Conservation (phyloP, 2,113 vertebrate species). For the Pipa parva region DNA sequence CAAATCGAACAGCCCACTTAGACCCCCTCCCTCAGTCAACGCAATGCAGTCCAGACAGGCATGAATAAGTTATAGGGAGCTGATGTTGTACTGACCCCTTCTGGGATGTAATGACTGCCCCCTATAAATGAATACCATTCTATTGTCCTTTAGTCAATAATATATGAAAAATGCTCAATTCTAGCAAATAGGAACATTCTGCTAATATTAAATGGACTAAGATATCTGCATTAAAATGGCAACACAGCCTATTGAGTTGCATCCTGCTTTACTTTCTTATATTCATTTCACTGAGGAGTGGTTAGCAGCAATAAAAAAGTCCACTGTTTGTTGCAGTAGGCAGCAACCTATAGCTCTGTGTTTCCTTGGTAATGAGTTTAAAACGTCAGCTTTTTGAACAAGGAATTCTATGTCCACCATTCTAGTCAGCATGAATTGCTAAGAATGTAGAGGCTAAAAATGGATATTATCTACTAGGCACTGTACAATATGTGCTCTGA, state of each 20-base stretch:
- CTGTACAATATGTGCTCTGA: no score
- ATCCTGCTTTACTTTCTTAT: neutral
- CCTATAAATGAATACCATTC: conserved; percentile 3
- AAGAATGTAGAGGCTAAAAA: no score
- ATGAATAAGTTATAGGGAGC: conserved; percentile 38
- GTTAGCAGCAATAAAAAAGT: neutral
- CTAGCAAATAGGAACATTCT: neutral
- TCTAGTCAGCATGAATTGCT: no score
- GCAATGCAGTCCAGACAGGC: conserved; percentile 30
- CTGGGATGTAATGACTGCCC: conserved; percentile 29
- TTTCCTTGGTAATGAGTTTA: neutral
- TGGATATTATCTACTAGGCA: no score
- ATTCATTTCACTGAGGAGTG: neutral
- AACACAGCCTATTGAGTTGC: no score
- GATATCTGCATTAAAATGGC: neutral
- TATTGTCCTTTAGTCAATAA: neutral
- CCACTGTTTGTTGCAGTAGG: neutral
- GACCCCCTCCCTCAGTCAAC: conserved; percentile 22
- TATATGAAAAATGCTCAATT: neutral
- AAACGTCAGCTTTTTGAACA: neutral
- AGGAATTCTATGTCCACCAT: no score
- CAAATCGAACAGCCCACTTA: conserved; percentile 14
- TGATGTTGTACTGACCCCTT: conserved; percentile 31
- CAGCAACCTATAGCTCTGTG: neutral
- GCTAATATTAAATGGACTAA: neutral